Conservation (phyloP, 2,113 vertebrate genomes). For the Alces alces region DNA sequence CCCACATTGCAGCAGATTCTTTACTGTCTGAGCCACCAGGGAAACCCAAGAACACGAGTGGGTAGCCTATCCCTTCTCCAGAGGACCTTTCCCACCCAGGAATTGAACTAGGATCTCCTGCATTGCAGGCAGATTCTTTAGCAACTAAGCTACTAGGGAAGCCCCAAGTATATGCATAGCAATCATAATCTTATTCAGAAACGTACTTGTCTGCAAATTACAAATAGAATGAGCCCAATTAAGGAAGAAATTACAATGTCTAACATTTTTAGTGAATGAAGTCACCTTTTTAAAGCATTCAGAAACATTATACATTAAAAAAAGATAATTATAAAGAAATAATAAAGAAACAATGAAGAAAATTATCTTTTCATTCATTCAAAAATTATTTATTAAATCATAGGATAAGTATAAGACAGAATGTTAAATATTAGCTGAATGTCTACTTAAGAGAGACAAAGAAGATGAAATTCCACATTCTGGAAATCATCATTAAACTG, state of each 20-base stretch:
- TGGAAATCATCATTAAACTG: not conserved
- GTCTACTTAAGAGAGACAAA: not conserved
- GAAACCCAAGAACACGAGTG: not conserved
- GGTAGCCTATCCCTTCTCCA: not conserved
- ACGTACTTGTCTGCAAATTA: constrained; percentile 10
- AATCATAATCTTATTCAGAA: not conserved
- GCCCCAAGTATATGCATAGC: not conserved
- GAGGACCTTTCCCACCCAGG: not conserved
- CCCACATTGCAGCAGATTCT: not conserved
- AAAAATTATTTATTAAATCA: not conserved
- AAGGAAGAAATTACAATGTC: not conserved
- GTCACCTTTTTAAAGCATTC: not conserved
- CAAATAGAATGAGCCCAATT: not conserved
- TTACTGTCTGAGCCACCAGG: not conserved
- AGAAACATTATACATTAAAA: not conserved
- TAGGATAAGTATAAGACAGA: not conserved
- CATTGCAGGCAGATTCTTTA: not conserved
- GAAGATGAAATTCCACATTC: not conserved
- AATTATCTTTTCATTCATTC: not conserved
- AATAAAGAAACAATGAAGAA: not conserved
- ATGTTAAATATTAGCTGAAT: not conserved
- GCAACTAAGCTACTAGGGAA: not conserved
- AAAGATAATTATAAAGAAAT: not conserved
- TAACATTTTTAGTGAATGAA: constrained; percentile 24
- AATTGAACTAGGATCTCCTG: not conserved